Percentiles rank a stretch among this genome's conserved stretches.
Conservation (phyloP, 2,888 invertebrate genomes). For the Pristionchus mayeri region DNA sequence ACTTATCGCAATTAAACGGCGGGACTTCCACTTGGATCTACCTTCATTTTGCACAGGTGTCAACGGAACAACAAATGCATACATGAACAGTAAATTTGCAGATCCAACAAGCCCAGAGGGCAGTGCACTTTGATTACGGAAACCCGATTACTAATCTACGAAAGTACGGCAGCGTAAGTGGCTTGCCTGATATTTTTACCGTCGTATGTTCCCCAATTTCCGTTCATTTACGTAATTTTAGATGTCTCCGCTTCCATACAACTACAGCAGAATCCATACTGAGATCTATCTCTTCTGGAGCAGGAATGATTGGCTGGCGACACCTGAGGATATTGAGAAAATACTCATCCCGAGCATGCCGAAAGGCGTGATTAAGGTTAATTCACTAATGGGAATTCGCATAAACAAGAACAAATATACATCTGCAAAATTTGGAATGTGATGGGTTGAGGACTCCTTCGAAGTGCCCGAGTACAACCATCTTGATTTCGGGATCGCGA, state of each 20-base stretch:
- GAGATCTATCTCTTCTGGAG: neutral
- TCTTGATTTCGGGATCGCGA: neutral
- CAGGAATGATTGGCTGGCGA: slow-evolving; percentile 3
- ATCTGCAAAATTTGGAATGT: no score
- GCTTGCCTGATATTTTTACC: no score
- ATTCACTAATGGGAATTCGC: neutral
- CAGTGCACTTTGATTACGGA: neutral
- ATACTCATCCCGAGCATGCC: neutral
- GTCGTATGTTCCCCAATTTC: no score
- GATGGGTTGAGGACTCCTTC: neutral
- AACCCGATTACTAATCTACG: neutral
- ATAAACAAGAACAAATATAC: neutral
- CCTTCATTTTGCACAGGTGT: neutral
- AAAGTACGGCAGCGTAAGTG: neutral
- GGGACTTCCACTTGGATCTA: neutral
- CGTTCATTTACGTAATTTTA: neutral
- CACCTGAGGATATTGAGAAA: neutral
- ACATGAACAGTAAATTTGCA: no score
- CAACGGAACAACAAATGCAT: no score
- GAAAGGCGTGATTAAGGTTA: neutral
- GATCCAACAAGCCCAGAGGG: neutral
- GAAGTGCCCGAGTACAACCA: neutral
- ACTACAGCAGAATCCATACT: neutral
- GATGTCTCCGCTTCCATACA: neutral
- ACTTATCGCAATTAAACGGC: neutral